Conservation (phyloP, 2,113 vertebrate genomes). For the Lates calcarifer region DNA sequence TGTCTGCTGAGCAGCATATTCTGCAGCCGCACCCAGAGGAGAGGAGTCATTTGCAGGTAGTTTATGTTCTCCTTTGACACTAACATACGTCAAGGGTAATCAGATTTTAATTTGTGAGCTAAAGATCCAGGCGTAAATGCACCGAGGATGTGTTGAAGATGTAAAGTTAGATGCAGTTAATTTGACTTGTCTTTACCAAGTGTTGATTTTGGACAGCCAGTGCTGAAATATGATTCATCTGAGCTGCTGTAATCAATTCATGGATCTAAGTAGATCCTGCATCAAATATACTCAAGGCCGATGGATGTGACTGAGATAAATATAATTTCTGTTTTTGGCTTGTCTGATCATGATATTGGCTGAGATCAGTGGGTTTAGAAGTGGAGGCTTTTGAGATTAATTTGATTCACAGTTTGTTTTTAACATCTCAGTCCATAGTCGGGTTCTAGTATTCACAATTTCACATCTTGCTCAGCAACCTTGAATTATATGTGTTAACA, state of each 20-base stretch:
- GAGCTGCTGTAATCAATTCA: slow-evolving; percentile 37
- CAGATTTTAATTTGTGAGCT: slow-evolving; percentile 36
- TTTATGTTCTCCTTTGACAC: slow-evolving; percentile 37
- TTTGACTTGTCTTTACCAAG: too few relatives aligned
- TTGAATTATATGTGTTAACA: slow-evolving; percentile 31
- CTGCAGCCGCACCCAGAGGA: slow-evolving; percentile 25
- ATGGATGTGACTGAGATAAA: slow-evolving; percentile 37
- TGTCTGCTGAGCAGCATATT: slow-evolving; percentile 12
- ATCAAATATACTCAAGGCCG: slow-evolving; percentile 4
- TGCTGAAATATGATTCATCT: slow-evolving; percentile 41
- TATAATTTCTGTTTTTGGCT: slow-evolving; percentile 36
- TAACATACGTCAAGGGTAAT: slow-evolving; percentile 27
- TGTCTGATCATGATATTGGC: slow-evolving; percentile 49
- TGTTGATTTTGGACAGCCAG: slow-evolving; percentile 18
- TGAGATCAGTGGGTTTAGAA: slow-evolving; percentile 43
- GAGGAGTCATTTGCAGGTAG: slow-evolving; percentile 32
- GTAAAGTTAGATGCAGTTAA: too few relatives aligned
- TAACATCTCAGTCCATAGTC: slow-evolving; percentile 17
- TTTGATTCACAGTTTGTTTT: slow-evolving; percentile 50
- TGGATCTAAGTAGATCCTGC: slow-evolving; percentile 35
- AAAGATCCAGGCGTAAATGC: slow-evolving; percentile 9
- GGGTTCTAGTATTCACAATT: slow-evolving; percentile 11
- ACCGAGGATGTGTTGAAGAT: not conserved
- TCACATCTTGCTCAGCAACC: slow-evolving; percentile 1
- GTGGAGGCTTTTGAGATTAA: slow-evolving; percentile 26